Evolutionary conservation across 2,113 vertebrate genomes (phyloP).

Genomic region (Ciconia boyciana): DNA sequence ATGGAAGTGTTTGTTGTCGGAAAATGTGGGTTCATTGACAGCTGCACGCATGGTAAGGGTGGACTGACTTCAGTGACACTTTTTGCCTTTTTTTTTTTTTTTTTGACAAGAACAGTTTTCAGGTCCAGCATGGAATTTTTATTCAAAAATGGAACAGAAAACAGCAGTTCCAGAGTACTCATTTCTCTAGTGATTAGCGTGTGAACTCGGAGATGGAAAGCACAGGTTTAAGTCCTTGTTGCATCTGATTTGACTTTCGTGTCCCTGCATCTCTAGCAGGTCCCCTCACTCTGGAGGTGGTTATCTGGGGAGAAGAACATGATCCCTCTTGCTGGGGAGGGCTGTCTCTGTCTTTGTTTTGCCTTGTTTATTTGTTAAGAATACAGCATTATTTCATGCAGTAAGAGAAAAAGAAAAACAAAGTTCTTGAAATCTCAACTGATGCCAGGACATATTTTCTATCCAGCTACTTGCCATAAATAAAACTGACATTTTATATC

Average conservation of each 20-base stretch:
- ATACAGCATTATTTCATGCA: conserved; percentile 53
- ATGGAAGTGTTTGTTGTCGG: conserved; percentile 47
- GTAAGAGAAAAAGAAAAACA: conserved; percentile 46
- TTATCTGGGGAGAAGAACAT: background rate
- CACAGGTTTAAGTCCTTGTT: background rate
- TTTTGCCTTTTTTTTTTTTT: background rate
- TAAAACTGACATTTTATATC: conserved; percentile 68
- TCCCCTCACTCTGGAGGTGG: background rate
- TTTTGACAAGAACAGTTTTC: conserved; percentile 5
- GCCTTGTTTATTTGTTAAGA: conserved; percentile 58
- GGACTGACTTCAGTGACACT: conserved; percentile 30
- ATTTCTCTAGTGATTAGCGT: background rate
- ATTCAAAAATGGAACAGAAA: conserved; percentile 10
- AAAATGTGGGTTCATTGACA: conserved; percentile 55
- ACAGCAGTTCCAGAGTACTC: background rate
- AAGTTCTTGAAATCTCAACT: conserved; percentile 58
- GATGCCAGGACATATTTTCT: conserved; percentile 65
- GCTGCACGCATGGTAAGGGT: conserved; percentile 31
- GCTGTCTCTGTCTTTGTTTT: conserved; percentile 24
- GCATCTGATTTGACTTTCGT: background rate
- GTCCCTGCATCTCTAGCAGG: background rate
- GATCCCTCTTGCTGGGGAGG: background rate
- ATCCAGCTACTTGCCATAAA: conserved; percentile 66
- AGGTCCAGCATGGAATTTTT: conserved; percentile 11
- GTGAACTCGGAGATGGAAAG: background rate